Base-by-base conservation (phyloP, 1,140 invertebrate genomes). In the Ganaspis sp. region DNA sequence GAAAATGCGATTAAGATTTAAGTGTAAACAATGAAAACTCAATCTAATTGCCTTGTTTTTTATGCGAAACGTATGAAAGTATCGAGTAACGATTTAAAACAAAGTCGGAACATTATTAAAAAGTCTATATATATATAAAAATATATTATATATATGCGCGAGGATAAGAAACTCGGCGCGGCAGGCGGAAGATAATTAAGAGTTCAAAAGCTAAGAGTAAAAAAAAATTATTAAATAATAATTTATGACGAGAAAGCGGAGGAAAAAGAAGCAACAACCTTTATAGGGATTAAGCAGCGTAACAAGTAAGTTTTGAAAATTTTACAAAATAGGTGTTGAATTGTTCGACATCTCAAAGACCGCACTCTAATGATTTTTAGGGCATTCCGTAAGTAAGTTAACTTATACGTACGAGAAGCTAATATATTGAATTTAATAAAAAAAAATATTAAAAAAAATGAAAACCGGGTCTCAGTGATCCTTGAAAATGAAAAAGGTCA, bases 31-130 rank as follows among this genome's bases (percentile, higher is more conserved):
- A 88, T 83, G 82, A 86, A 40, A 87, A 88, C 88, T 90, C 85
- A 89, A 88, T 90, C 86, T 88, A 88, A 89, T 90, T 90, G 89
- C 89, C 89, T 90, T 90, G 89, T 90, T 90, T 90, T 90, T 89
- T 90, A 90, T 90, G 88, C 87, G 83, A 85, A 89, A 89, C 83
- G 79, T 86, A 86, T 87, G 87, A 89, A 88, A 89, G 86, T 89
- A 89, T 89, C 81, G 83, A 89, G 49, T 84, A 88, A 86, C 81
- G 83, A 85, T 83, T 88, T 84, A 86, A 84, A 86, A 82, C 80
- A 82, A 85, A 85, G 75, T 82, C 82, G 74, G 75, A 78, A 78
- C 80, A 85, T 74, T 86, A 83, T 82, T 87, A 81, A 86, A 72
- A 83, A 71, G 38, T 76, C 77, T 53, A 79, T 80, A 80, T 77